Evolutionary conservation across 1,140 invertebrate genomes (phyloP).

Genomic region (Caenorhabditis latens): DNA sequence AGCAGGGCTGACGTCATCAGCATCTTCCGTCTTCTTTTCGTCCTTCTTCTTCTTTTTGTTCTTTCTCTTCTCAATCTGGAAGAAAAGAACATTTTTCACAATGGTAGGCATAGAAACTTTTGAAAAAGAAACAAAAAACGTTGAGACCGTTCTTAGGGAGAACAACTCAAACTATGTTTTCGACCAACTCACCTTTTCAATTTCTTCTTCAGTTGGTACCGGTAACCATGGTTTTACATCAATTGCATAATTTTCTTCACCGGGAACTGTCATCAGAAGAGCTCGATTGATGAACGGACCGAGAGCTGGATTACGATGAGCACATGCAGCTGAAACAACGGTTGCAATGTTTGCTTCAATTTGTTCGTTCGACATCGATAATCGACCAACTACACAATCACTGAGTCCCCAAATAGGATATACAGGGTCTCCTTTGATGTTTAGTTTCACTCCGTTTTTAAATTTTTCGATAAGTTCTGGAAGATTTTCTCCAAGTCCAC

Average conservation of each 20-base stretch:
- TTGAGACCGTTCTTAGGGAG: not conserved
- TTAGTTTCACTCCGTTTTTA: constrained; percentile 73
- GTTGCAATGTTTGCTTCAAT: constrained; percentile 73
- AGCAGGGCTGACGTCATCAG: constrained; percentile 55
- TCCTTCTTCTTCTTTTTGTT: constrained; percentile 70
- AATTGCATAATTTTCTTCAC: constrained; percentile 68
- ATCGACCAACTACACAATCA: constrained; percentile 73
- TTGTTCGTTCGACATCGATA: constrained; percentile 73
- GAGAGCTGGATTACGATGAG: constrained; percentile 73
- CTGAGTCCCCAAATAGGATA: constrained; percentile 73
- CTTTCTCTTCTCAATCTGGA: constrained; percentile 67
- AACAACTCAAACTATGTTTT: not conserved
- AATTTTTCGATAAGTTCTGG: constrained; percentile 71
- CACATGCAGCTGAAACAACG: constrained; percentile 71
- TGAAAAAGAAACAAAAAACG: not conserved
- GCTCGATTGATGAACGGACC: constrained; percentile 76
- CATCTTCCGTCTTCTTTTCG: constrained; percentile 58
- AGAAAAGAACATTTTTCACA: constrained; percentile 36
- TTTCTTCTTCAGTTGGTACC: constrained; percentile 71
- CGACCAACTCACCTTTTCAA: constrained; percentile 69
- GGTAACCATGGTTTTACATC: constrained; percentile 72
- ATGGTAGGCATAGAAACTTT: constrained; percentile 14
- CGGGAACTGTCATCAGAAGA: constrained; percentile 72
- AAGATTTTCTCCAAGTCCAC: constrained; percentile 74
- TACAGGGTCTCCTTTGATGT: constrained; percentile 72